These are phyloP conservation scores for Simalia tracyae DNA, from an alignment of 2,797 vertebrate genomes.

Conservation along the genomic window DNA sequence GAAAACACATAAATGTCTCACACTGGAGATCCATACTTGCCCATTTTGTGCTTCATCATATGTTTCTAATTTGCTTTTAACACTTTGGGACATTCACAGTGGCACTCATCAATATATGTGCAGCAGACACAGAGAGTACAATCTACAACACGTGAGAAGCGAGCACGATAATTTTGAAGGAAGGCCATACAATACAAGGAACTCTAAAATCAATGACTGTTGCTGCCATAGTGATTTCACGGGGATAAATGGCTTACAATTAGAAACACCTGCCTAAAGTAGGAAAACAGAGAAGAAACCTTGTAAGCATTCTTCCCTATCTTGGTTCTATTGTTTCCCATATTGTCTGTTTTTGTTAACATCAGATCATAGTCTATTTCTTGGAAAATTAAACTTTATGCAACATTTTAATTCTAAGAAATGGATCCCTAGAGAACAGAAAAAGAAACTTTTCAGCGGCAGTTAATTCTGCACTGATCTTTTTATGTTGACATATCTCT, in stretches of 20 bases:
- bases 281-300: conserved; percentile 18
- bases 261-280: not conserved
- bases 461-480: conserved; percentile 63
- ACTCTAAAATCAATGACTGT: not conserved
- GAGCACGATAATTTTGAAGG: not conserved
- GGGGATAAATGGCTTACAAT: not conserved
- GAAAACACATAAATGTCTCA: not conserved
- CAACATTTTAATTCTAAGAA: conserved; percentile 60
- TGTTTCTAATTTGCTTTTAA: not conserved
- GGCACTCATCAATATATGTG: not conserved
- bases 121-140: not conserved
- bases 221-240: not conserved
- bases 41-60: not conserved
- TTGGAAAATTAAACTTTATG: conserved; percentile 57
- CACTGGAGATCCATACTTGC: not conserved
- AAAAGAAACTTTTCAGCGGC: conserved; percentile 55
- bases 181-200: not conserved
- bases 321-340: conserved; percentile 10
- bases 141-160: not conserved
- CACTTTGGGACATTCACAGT: not conserved
- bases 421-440: conserved; percentile 52
- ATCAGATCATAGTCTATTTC: conserved; percentile 42
- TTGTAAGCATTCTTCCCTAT: not conserved
- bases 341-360: conserved; percentile 16
- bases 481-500: conserved; percentile 54